Evolutionary conservation across 2,888 invertebrate genomes (phyloP), one percentile per base, ranked within the genome.

Genomic region (Drosophila mulleri): DNA sequence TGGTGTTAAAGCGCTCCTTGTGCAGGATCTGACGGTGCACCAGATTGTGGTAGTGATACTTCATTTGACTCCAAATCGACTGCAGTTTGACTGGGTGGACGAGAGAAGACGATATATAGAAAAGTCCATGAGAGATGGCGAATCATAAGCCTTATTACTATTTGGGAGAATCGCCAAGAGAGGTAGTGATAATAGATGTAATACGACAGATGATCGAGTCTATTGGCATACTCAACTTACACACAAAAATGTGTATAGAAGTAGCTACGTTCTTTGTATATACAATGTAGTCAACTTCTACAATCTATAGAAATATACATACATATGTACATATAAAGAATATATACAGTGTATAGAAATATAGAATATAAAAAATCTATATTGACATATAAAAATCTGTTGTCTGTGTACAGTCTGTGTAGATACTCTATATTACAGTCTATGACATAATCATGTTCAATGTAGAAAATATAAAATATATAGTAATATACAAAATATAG

Each of bases 1-100:
- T 91, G 66, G 91, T 91, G 42, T 91, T 91, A 75, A 91, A 91
- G 61, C 91, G 91, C 66, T 91, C 91, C 76, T 91, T 91, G 74
- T 91, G 91, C 29, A 91, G 78, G 29, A 91, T 91, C 79, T 91
- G 91, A 4, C 91, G 90, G 62, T 91, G 91, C 35, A 91, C 91
- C 64, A 91, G 68, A 67, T 91, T 91, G 65, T 91, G 91, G 29
- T 91, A 91, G 52, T 91, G 91, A 59, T 91, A 91, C 76, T 91
- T 91, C 91, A 91, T 91, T 75, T 91, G 91, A 35, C 92, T 92
- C 91, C 91, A 91, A 50, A 91, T 91, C 26, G 91, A 91, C 60
- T 91, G 91, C 16, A 91, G 72, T 70, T 91, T 91, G 0, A 91
- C 91, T 91, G 58, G 23, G 0, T 4, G n/a, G n/a, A 20, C 53